These are phyloP conservation scores for Plagodis pulveraria DNA, from an alignment of 2,888 invertebrate genomes.

Conservation along the genomic window DNA sequence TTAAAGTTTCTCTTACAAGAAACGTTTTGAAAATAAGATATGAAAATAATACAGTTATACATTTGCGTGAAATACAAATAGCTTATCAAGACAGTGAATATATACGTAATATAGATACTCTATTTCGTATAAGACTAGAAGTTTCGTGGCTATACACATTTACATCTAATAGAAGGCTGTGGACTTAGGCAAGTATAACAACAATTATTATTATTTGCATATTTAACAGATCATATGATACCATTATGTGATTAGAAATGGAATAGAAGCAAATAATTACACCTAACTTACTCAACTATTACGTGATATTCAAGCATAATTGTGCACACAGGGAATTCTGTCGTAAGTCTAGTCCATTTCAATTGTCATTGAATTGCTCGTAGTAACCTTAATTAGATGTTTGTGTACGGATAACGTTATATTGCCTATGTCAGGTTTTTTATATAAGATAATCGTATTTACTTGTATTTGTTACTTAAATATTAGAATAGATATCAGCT, in stretches of 20 bases:
- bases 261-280: too few relatives aligned
- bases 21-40: slow-evolving; percentile 49
- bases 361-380: too few relatives aligned
- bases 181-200: slow-evolving; percentile 58
- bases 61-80: slow-evolving; percentile 73
- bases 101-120: slow-evolving; percentile 6
- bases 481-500: too few relatives aligned
- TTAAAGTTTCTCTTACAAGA: slow-evolving; percentile 62
- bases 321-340: too few relatives aligned
- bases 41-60: slow-evolving; percentile 46
- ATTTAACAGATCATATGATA: slow-evolving; percentile 8
- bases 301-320: too few relatives aligned
- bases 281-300: too few relatives aligned
- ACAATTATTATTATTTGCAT: slow-evolving; percentile 16
- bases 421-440: too few relatives aligned
- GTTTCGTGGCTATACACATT: slow-evolving; percentile 50
- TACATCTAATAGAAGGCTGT: slow-evolving; percentile 70
- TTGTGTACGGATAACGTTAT: too few relatives aligned
- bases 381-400: too few relatives aligned
- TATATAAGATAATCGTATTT: too few relatives aligned
- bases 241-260: background rate
- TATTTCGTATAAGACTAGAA: slow-evolving; percentile 53
- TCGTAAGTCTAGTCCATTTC: too few relatives aligned
- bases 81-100: slow-evolving; percentile 49
- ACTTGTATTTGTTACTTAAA: too few relatives aligned